These are phyloP conservation scores for Aphelinus certus DNA, from an alignment of 1,140 invertebrate genomes.

Conservation along the genomic window DNA sequence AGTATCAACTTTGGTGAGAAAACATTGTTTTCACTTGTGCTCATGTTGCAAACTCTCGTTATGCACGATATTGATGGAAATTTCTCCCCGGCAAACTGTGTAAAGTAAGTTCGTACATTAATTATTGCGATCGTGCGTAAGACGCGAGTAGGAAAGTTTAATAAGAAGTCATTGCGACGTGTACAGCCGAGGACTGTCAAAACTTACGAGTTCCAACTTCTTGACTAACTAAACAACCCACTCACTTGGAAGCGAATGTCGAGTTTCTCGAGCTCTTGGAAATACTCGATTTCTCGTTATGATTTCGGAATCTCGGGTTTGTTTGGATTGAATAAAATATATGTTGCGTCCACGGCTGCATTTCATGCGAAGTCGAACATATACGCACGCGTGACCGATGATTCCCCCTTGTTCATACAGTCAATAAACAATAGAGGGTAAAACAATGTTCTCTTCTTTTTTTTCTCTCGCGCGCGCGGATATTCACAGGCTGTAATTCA, in stretches of 20 bases:
- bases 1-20: no score
- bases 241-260: conserved; percentile 16
- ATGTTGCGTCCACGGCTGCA: no score
- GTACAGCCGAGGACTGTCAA: conserved; percentile 8
- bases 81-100: background rate
- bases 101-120: conserved; percentile 23
- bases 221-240: background rate
- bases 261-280: background rate
- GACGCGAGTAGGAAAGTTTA: conserved; percentile 11
- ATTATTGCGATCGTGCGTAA: conserved; percentile 18
- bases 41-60: background rate
- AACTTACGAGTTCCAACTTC: conserved; percentile 17
- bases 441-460: no score
- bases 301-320: conserved; percentile 5
- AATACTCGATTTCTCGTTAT: background rate
- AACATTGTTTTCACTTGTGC: no score
- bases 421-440: no score
- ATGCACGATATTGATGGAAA: background rate
- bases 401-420: no score
- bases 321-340: background rate
- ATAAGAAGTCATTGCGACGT: conserved; percentile 21
- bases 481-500: no score
- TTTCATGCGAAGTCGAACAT: no score
- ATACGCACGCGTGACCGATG: no score
- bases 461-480: no score